These are phyloP conservation scores for Tenthredo scrophulariae DNA, from an alignment of 2,888 invertebrate genomes.

Conservation along the genomic window DNA sequence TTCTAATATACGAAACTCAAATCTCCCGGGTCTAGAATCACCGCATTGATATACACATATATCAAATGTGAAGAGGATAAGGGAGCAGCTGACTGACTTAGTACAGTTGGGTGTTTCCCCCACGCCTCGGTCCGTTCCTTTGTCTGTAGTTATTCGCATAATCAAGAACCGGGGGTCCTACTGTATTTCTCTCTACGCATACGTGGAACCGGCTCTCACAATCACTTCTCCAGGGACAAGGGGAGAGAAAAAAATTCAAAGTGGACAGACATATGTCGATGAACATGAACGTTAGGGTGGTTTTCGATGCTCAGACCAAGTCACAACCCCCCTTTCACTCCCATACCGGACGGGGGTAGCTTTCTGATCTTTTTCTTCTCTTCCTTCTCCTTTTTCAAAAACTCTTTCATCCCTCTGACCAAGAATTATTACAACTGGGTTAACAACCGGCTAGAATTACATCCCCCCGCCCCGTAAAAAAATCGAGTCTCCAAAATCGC, in stretches of 20 bases:
- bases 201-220: conserved; percentile 7
- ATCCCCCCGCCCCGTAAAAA: neutral
- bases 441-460: neutral
- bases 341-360: neutral
- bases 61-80: conserved; percentile 57
- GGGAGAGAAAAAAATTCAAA: neutral
- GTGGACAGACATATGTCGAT: conserved; percentile 36
- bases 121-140: conserved; percentile 63
- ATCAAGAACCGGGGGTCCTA: conserved; percentile 64
- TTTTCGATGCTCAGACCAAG: conserved; percentile 15
- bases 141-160: conserved; percentile 74
- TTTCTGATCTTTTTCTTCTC: neutral
- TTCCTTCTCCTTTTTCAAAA: neutral
- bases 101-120: neutral
- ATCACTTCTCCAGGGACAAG: neutral
- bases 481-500: neutral
- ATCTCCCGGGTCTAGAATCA: neutral
- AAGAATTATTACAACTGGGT: neutral
- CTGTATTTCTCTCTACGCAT: neutral
- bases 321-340: neutral
- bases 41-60: neutral
- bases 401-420: neutral
- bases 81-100: conserved; percentile 73
- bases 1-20: conserved; percentile 14
- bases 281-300: neutral